Percentiles rank a stretch among this genome's conserved stretches.
Evolutionary conservation across 2,797 vertebrate genomes (phyloP).

Genomic region (Chromobotia macracanthus): DNA sequence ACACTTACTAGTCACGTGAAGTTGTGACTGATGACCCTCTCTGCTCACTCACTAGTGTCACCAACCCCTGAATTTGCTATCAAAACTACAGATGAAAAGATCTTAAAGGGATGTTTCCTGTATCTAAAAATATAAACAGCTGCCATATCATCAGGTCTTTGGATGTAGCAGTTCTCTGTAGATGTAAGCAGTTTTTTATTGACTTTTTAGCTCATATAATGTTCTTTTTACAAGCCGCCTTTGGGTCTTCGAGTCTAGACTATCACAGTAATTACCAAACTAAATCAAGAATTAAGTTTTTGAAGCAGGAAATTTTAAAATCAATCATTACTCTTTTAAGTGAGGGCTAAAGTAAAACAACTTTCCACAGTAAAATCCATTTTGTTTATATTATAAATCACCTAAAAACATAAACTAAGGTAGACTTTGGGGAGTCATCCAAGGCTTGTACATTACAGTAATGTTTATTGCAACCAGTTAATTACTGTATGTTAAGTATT

Average conservation of each 20-base stretch:
- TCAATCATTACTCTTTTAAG: too few relatives aligned
- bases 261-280: neutral
- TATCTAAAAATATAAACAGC: neutral
- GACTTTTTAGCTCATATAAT: neutral
- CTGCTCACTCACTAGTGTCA: neutral
- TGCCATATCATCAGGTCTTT: slow-evolving; percentile 13
- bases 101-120: neutral
- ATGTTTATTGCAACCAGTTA: neutral
- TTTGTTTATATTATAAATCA: neutral
- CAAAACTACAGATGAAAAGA: neutral
- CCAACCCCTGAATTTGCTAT: neutral
- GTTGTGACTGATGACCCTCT: too few relatives aligned
- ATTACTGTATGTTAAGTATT: neutral
- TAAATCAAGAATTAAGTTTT: neutral
- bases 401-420: neutral
- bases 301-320: too few relatives aligned
- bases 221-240: neutral
- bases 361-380: neutral
- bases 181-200: neutral
- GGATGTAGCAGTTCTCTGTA: neutral
- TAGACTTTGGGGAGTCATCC: neutral
- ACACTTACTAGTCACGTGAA: too few relatives aligned
- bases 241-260: neutral
- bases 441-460: neutral
- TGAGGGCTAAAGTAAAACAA: too few relatives aligned